Conservation (phyloP, 2,797 vertebrate species). For the Lutjanus campechanus region DNA sequence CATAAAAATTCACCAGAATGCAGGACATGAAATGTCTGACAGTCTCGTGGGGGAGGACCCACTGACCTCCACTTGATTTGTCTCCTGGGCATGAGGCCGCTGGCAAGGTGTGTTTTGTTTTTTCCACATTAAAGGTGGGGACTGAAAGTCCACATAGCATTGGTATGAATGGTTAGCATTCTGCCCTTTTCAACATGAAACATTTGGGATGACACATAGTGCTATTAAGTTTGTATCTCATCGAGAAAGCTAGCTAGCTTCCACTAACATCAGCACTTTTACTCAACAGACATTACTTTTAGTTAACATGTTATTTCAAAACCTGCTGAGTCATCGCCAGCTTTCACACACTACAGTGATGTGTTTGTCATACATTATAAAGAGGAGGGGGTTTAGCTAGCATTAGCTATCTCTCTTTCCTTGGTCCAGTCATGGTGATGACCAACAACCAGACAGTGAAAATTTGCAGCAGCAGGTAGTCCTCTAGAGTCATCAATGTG, state of each 20-base stretch:
- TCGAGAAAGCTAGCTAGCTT: not conserved
- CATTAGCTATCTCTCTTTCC: not conserved
- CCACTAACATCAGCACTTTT: not conserved
- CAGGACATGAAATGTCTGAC: too few species aligned
- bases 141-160: too few species aligned
- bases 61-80: too few species aligned
- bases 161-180: too few species aligned
- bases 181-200: too few species aligned
- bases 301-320: not conserved
- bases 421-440: not conserved
- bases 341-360: not conserved
- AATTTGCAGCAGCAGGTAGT: not conserved
- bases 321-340: not conserved
- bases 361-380: not conserved
- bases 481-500: not conserved
- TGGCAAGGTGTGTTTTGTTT: too few species aligned
- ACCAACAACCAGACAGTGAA: not conserved
- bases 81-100: too few species aligned
- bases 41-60: too few species aligned
- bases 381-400: not conserved
- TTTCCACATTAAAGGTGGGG: too few species aligned
- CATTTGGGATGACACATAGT: too few species aligned
- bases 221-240: not conserved
- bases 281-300: too few species aligned
- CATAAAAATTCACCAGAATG: too few species aligned